A percentile compares a stretch with the other conserved stretches of the same genome.
Conservation (phyloP, 2,797 vertebrate genomes). For the Macrochelys suwanniensis region DNA sequence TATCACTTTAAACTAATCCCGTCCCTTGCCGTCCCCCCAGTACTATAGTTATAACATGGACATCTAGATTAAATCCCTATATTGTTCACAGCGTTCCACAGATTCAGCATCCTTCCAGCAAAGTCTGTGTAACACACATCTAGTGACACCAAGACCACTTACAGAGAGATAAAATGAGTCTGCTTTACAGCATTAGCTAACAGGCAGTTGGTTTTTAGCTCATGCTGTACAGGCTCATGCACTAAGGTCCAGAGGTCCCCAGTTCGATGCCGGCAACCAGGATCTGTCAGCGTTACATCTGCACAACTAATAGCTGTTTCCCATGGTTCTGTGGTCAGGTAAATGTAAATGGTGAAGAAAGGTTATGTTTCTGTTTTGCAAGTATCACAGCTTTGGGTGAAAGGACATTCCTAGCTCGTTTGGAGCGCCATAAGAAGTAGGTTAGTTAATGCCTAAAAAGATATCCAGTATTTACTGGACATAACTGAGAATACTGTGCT, state of each 20-base stretch:
- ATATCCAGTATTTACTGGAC: not conserved
- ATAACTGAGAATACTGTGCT: not conserved
- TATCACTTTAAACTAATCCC: not conserved
- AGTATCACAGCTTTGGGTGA: conserved; percentile 6
- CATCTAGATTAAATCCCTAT: not conserved
- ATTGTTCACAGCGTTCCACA: not conserved
- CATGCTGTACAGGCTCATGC: too few relatives aligned
- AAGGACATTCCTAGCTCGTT: not conserved
- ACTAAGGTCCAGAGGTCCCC: too few relatives aligned
- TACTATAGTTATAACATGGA: not conserved
- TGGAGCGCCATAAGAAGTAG: not conserved
- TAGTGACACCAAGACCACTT: too few relatives aligned
- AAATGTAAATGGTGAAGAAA: not conserved
- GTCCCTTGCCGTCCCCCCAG: not conserved
- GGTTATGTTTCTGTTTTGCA: not conserved
- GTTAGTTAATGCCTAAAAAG: not conserved
- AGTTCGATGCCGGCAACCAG: too few relatives aligned
- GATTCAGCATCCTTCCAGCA: not conserved
- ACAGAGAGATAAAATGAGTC: too few relatives aligned
- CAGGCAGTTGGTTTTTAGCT: too few relatives aligned
- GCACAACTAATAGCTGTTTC: not conserved
- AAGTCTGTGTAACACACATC: not conserved
- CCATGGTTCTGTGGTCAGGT: not conserved
- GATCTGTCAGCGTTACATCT: not conserved
- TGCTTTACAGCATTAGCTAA: too few relatives aligned